Evolutionary conservation across 2,888 invertebrate species (phyloP).

Genomic region (Cephus pygmeus): DNA sequence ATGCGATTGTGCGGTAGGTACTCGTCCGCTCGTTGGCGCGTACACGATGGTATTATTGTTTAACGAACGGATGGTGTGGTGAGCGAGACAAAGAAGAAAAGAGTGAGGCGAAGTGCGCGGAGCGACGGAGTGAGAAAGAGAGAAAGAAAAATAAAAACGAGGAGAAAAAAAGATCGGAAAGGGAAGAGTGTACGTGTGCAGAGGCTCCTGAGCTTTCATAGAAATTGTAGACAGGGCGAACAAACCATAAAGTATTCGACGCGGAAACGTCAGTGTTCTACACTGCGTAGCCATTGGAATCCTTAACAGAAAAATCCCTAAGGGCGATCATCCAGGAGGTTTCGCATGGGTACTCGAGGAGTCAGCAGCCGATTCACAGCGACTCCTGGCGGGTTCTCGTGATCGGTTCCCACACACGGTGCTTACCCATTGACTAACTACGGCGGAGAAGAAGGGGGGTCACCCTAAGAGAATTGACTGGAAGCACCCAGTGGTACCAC

Average conservation of each 20-base stretch:
- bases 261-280: background rate
- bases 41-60: constrained; percentile 61
- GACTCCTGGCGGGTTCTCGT: constrained; percentile 11
- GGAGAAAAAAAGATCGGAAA: background rate
- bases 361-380: background rate
- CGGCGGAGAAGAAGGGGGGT: background rate
- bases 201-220: background rate
- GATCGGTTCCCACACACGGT: constrained; percentile 42
- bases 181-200: background rate
- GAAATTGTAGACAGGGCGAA: background rate
- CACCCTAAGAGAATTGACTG: background rate
- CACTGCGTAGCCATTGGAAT: background rate
- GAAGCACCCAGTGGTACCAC: background rate
- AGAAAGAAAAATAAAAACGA: background rate
- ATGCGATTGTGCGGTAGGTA: constrained; percentile 50
- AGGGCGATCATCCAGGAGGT: background rate
- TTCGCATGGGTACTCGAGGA: background rate
- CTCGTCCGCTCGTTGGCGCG: constrained; percentile 60
- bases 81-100: constrained; percentile 22
- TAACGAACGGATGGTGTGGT: constrained; percentile 38
- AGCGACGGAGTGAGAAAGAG: background rate
- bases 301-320: background rate
- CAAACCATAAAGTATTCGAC: background rate
- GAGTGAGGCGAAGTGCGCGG: constrained; percentile 8
- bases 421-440: background rate